phyloP scores from a whole-genome alignment of 2,888 invertebrate species.

The Acanthosepion esculentum region DNA sequence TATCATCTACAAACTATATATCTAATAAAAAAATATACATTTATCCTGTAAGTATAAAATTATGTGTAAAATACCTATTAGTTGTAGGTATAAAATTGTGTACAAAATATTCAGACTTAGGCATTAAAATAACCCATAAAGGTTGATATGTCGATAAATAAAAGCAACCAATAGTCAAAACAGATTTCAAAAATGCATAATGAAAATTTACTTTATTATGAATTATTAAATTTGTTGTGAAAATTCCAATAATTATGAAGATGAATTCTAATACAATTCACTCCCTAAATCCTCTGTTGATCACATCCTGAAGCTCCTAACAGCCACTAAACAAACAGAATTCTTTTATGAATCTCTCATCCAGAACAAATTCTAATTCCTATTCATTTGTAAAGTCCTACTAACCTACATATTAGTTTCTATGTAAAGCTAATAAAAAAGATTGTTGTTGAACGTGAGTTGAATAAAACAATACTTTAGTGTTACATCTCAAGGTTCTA shows the following conservation, averaged over 20 bases:
- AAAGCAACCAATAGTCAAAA: no score
- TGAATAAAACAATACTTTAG: not conserved
- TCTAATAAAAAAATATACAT: no score
- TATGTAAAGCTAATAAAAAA: not conserved
- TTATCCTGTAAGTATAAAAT: no score
- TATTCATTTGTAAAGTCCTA: not conserved
- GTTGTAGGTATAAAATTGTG: no score
- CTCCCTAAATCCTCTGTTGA: not conserved
- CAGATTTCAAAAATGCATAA: no score
- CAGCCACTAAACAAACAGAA: not conserved
- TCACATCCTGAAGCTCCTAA: not conserved
- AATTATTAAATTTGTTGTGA: not conserved
- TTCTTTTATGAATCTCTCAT: not conserved
- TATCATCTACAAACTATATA: no score
- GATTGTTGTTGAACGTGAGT: not conserved
- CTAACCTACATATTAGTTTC: not conserved
- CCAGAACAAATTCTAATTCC: not conserved
- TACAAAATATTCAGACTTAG: no score
- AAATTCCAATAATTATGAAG: not conserved
- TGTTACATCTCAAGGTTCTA: not conserved
- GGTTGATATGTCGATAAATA: no score
- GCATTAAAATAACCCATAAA: no score
- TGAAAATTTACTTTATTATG: not conserved
- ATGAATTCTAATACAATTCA: not conserved
- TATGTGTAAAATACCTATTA: no score